phyloP scores from a whole-genome alignment of 2,888 invertebrate species.

The Tipula confusa region DNA sequence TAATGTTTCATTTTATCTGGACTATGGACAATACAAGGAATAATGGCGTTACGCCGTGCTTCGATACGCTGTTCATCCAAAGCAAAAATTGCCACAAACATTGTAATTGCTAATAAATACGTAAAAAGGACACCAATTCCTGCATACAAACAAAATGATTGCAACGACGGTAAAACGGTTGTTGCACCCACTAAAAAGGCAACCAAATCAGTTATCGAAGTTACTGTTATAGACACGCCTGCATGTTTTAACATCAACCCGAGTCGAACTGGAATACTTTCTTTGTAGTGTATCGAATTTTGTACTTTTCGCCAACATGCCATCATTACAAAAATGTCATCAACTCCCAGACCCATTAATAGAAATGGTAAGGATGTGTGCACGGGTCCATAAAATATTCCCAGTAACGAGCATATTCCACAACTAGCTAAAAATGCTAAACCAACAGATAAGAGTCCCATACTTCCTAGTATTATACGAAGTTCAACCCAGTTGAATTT shows the following conservation, averaged over 20 bases:
- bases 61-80: conserved; percentile 64
- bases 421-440: conserved; percentile 68
- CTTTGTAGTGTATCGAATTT: conserved; percentile 50
- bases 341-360: conserved; percentile 72
- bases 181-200: conserved; percentile 75
- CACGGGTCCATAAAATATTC: conserved; percentile 73
- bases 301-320: conserved; percentile 68
- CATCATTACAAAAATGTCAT: conserved; percentile 82
- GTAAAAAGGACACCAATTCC: conserved; percentile 71
- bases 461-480: conserved; percentile 54
- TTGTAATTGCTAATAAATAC: conserved; percentile 72
- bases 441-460: conserved; percentile 67
- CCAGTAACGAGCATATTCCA: conserved; percentile 66
- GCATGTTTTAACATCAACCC: conserved; percentile 71
- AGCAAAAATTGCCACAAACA: conserved; percentile 72
- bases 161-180: conserved; percentile 73
- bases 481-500: conserved; percentile 70
- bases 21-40: conserved; percentile 64
- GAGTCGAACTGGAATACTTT: conserved; percentile 60
- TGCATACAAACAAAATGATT: conserved; percentile 79
- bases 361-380: conserved; percentile 78
- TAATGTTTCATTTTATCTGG: conserved; percentile 53
- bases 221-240: conserved; percentile 78
- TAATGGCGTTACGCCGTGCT: conserved; percentile 59
- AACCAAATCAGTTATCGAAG: conserved; percentile 75